Conservation (phyloP, 2,797 vertebrate genomes). For the Aotus griseimembra region DNA sequence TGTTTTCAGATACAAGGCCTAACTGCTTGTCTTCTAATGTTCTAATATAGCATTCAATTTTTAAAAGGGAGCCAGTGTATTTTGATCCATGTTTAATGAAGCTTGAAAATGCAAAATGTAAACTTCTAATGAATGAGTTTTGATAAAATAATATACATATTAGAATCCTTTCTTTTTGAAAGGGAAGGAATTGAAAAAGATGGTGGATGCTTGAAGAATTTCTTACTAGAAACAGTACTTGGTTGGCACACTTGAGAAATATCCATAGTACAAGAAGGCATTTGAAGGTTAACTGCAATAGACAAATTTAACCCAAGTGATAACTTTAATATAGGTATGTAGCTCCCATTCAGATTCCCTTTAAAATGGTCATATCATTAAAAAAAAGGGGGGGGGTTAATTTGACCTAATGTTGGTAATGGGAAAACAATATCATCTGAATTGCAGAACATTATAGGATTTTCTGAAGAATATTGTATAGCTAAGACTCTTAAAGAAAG, state of each 20-base stretch:
- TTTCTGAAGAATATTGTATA: neutral
- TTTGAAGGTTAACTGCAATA: neutral
- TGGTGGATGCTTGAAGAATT: neutral
- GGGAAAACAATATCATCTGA: neutral
- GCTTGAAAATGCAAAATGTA: neutral
- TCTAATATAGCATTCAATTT: neutral
- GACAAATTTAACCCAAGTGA: neutral
- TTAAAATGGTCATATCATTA: neutral
- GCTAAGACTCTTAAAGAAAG: neutral
- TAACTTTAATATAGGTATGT: neutral
- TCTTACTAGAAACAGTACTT: neutral
- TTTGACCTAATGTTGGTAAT: neutral
- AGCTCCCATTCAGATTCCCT: neutral
- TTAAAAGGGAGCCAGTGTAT: neutral
- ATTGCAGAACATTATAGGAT: neutral
- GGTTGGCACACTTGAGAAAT: neutral
- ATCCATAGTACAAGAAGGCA: neutral
- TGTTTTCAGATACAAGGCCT: neutral
- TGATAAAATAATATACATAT: neutral
- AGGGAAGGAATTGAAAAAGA: neutral
- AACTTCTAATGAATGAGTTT: neutral
- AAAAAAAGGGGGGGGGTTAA: neutral
- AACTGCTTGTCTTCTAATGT: neutral
- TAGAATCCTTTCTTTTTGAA: neutral
- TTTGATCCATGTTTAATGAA: neutral